A percentile compares a stretch with the other conserved stretches of the same genome.
These are phyloP conservation scores for Tetraodon nigroviridis DNA, from an alignment of 2,113 vertebrate genomes.

Conservation along the genomic window DNA sequence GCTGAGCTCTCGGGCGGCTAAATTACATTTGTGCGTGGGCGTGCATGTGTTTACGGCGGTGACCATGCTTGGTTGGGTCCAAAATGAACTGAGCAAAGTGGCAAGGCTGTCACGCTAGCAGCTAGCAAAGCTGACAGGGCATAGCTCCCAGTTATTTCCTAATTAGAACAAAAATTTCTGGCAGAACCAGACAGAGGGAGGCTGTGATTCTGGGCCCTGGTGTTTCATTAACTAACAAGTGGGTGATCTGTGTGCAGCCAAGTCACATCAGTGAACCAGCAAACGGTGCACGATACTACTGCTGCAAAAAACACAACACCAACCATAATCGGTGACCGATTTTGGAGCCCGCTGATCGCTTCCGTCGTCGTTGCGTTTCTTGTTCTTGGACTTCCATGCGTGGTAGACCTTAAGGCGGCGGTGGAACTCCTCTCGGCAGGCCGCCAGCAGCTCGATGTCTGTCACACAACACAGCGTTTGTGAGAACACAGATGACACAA, in stretches of 20 bases:
- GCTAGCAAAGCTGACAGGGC: constrained; percentile 25
- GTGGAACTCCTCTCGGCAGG: constrained; percentile 98
- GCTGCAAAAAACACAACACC: constrained; percentile 32
- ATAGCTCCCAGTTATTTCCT: constrained; percentile 38
- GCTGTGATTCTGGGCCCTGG: constrained; percentile 11
- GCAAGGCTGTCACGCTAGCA: constrained; percentile 24
- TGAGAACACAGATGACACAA: background rate
- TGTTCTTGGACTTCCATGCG: constrained; percentile 98
- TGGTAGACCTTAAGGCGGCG: constrained; percentile 97
- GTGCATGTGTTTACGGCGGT: constrained; percentile 10
- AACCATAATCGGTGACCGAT: constrained; percentile 95
- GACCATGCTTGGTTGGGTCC: constrained; percentile 17
- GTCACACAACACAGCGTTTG: constrained; percentile 20
- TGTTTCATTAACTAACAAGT: constrained; percentile 19
- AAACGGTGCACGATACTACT: no score
- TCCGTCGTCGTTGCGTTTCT: constrained; percentile 86
- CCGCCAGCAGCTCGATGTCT: constrained; percentile 96
- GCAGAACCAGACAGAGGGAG: constrained; percentile 11
- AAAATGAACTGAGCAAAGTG: constrained; percentile 35
- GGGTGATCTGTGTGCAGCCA: constrained; percentile 23
- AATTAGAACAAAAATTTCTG: constrained; percentile 52
- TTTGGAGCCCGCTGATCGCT: constrained; percentile 91
- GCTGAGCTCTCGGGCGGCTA: constrained; percentile 13
- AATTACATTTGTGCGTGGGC: constrained; percentile 15
- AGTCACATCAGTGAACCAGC: constrained; percentile 15